These are phyloP conservation scores for Micromussa lordhowensis DNA, from an alignment of 92 coral and sea anemone genomes.

Conservation along the genomic window DNA sequence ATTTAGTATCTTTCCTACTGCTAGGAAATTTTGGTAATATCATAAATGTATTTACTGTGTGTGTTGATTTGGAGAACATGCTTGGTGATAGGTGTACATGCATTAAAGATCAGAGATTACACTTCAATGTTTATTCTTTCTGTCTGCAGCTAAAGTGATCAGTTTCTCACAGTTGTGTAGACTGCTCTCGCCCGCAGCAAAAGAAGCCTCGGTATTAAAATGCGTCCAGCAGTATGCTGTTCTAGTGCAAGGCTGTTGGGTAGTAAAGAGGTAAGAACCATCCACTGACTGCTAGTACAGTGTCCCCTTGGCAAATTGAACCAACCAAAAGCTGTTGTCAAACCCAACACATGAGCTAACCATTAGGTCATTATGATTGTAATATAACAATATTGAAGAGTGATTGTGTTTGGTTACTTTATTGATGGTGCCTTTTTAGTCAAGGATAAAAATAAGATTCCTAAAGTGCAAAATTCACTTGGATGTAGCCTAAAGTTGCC, in stretches of 20 bases:
- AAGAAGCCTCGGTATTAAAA: constrained; percentile 80
- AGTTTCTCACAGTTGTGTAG: constrained; percentile 86
- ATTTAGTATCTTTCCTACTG: too few species aligned
- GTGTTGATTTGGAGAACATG: too few species aligned
- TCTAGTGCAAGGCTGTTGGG: constrained; percentile 97
- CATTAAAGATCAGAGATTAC: background rate
- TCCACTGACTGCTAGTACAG: background rate
- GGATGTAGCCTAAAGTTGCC: background rate
- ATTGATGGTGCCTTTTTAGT: background rate
- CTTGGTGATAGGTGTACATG: too few species aligned
- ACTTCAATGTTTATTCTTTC: background rate
- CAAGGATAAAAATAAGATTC: too few species aligned
- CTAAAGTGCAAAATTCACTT: too few species aligned
- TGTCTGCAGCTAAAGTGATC: constrained; percentile 84
- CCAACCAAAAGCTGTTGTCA: background rate
- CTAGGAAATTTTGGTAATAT: too few species aligned
- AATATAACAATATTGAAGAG: too few species aligned
- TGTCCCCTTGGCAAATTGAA: background rate
- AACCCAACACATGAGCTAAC: background rate
- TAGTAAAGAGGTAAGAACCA: constrained; percentile 79
- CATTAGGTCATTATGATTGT: too few species aligned
- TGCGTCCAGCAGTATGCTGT: constrained; percentile 93
- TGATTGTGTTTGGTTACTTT: background rate
- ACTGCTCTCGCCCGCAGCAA: constrained; percentile 81
- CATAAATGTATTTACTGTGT: too few species aligned